Conservation (phyloP, 2,113 vertebrate genomes). For the Notothenia rossii region DNA sequence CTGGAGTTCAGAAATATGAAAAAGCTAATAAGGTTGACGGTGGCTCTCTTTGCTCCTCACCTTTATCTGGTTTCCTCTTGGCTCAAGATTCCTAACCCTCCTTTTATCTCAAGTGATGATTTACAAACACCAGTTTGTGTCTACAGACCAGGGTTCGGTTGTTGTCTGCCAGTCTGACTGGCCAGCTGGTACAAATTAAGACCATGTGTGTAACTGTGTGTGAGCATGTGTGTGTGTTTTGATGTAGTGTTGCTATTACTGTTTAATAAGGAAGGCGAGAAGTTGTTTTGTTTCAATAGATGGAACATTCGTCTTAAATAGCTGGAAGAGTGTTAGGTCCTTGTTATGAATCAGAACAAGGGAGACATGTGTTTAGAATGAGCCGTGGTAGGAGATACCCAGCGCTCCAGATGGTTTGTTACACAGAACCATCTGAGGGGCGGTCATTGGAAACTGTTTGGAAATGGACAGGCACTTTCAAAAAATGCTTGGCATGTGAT, state of each 20-base stretch:
- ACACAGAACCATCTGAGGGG: no score
- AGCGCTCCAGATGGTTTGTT: no score
- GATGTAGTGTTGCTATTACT: slow-evolving; percentile 52
- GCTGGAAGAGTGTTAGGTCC: slow-evolving; percentile 16
- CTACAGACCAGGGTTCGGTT: slow-evolving; percentile 68
- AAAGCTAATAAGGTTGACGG: slow-evolving; percentile 56
- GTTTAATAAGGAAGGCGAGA: slow-evolving; percentile 66
- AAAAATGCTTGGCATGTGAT: no score
- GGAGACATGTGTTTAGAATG: background rate
- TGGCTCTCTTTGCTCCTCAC: slow-evolving; percentile 52
- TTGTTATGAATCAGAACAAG: slow-evolving; percentile 23
- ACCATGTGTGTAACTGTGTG: slow-evolving; percentile 59
- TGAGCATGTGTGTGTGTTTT: slow-evolving; percentile 50
- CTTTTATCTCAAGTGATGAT: slow-evolving; percentile 81
- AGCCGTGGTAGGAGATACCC: background rate
- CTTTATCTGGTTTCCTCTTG: slow-evolving; percentile 65
- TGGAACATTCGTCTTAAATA: slow-evolving; percentile 38
- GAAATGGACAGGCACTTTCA: no score
- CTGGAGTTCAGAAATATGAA: slow-evolving; percentile 54
- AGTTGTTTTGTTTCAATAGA: slow-evolving; percentile 60
- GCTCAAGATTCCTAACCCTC: slow-evolving; percentile 57
- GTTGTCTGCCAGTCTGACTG: slow-evolving; percentile 68
- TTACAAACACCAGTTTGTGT: slow-evolving; percentile 78
- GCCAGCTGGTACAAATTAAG: slow-evolving; percentile 84
- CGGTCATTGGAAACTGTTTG: no score